Evolutionary conservation across 2,113 vertebrate genomes (phyloP).

Genomic region (Monopterus albus): DNA sequence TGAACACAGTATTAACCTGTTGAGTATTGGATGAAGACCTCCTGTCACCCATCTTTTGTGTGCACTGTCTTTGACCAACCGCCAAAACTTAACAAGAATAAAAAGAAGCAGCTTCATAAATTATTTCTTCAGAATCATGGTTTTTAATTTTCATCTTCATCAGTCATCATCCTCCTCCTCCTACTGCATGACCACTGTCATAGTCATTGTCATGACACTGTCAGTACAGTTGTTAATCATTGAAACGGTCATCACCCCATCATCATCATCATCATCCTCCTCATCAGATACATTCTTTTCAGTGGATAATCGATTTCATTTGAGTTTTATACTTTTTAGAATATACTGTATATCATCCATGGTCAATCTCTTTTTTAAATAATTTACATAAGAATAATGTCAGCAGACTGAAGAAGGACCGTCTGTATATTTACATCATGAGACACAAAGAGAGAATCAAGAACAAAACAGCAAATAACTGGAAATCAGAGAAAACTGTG

Average conservation of each 20-base stretch:
- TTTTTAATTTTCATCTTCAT: constrained; percentile 70
- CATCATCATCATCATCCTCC: constrained; percentile 38
- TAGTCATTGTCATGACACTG: constrained; percentile 25
- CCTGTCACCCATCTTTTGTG: not conserved
- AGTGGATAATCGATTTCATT: constrained; percentile 58
- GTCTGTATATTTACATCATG: constrained; percentile 76
- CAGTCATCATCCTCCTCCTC: constrained; percentile 46
- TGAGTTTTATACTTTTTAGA: constrained; percentile 65
- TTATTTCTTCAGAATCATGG: constrained; percentile 62
- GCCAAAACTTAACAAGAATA: not conserved
- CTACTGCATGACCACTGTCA: constrained; percentile 9
- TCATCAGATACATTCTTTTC: constrained; percentile 67
- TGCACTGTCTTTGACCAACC: not conserved
- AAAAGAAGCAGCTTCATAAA: constrained; percentile 14
- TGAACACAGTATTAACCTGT: too few relatives aligned
- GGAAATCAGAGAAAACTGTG: constrained; percentile 27
- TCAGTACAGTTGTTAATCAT: constrained; percentile 40
- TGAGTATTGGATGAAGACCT: too few relatives aligned
- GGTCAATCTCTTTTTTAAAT: constrained; percentile 70
- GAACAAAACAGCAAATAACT: constrained; percentile 40
- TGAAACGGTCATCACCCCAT: constrained; percentile 31
- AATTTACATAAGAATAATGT: constrained; percentile 77
- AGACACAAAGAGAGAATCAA: constrained; percentile 41
- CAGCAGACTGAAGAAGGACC: constrained; percentile 64
- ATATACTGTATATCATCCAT: constrained; percentile 72